Evolutionary conservation across 2,888 invertebrate species (phyloP), one percentile per base, ranked within the genome.

Genomic region (Cephus runcator): DNA sequence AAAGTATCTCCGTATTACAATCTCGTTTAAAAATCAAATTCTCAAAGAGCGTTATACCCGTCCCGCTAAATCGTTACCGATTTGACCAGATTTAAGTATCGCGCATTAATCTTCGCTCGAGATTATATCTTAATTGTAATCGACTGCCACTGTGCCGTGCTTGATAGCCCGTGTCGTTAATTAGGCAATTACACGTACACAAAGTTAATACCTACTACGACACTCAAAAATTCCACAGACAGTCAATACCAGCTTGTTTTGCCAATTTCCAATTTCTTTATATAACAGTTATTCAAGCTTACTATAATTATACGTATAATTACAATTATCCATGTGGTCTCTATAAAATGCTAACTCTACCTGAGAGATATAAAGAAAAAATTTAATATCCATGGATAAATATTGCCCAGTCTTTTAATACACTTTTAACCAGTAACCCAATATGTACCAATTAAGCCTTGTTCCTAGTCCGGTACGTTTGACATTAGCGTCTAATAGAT

Each of bases 401-500:
- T 23, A 23, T 56, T 56, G 56, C 56, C 56, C 23, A 9, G 56
- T 56, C 23, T 71, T 71, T 9, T 31, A 71, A 71, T 71, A 4
- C 12, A 31, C 4, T 31, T 71, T 71, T 71, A 71, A 71, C 23
- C 34, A 4, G 31, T 34, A 71, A 71, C 15, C 71, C 71, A 6
- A 12, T 71, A 23, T 23, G 56, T 76, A 75, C 73, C 73, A 75
- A 80, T 79, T 77, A 69, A 73, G 23, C 78, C 69, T n/a, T 30
- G 75, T 71, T 73, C 71, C 71, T 9, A 34, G 71, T 34, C 12
- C 12, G 73, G 30, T 23, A 56, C 23, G 23, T 76, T 75, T 77
- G 73, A 79, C 74, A 76, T 79, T 56, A 56, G 68, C 34, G 75
- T 76, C 68, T 76, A 79, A 75, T 73, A 79, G 78, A 31, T 75